phyloP scores from a whole-genome alignment of 2,888 invertebrate genomes.

The Scaptomyza tumidula region DNA sequence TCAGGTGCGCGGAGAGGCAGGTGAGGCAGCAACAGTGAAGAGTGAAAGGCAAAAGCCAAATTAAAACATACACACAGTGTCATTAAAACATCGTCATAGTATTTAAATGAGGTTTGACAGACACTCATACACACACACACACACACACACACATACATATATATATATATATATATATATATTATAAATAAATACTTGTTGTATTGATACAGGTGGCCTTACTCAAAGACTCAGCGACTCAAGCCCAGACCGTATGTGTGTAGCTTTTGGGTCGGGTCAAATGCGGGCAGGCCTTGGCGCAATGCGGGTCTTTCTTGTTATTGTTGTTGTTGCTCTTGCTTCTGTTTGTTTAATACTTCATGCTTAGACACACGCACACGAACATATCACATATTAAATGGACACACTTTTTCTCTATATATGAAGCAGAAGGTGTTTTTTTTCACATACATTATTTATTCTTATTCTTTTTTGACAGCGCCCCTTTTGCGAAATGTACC shows the following conservation, averaged over 20 bases:
- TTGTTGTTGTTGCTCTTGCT: conserved; percentile 6
- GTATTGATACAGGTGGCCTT: conserved; percentile 70
- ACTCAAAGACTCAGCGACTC: conserved; percentile 27
- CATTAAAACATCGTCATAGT: conserved; percentile 81
- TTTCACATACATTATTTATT: not conserved
- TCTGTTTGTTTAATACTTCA: conserved; percentile 50
- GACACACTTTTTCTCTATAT: conserved; percentile 24
- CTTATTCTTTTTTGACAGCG: conserved; percentile 11
- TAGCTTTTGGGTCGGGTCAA: conserved; percentile 8
- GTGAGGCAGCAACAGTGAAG: conserved; percentile 7
- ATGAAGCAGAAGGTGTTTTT: conserved; percentile 25
- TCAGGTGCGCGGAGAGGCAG: conserved; percentile 48
- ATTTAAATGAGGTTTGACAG: conserved; percentile 81
- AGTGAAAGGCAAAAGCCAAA: conserved; percentile 76
- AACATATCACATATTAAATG: conserved; percentile 10
- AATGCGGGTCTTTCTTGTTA: conserved; percentile 44
- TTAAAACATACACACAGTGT: conserved; percentile 78
- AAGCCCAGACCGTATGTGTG: not conserved
- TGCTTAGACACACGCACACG: conserved; percentile 7
- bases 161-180: conserved; percentile 18
- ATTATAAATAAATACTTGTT: conserved; percentile 48
- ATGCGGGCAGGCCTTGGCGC: conserved; percentile 61
- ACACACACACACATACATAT: too few species aligned
- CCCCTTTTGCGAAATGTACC: conserved; percentile 19
- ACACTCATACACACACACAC: conserved; percentile 25